phyloP scores from a whole-genome alignment of 2,797 vertebrate species.

The Psittacula echo region DNA sequence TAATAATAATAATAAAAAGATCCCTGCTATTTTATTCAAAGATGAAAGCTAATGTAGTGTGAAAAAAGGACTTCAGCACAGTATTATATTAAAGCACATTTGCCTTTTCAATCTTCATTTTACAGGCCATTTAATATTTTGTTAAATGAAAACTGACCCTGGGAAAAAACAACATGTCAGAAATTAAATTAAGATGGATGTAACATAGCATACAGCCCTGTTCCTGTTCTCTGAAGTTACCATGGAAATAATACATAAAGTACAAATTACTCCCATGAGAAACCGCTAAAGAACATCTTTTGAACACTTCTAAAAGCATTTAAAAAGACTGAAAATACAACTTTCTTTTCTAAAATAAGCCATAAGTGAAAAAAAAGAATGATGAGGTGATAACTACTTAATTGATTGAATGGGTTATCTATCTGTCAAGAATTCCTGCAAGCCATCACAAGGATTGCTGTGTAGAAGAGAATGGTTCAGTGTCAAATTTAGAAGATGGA shows the following conservation, averaged over 20 bases:
- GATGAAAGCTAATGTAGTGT: conserved; percentile 39
- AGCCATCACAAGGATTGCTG: not conserved
- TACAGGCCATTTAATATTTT: conserved; percentile 40
- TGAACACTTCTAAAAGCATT: conserved; percentile 39
- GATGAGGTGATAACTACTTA: not conserved
- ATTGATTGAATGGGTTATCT: not conserved
- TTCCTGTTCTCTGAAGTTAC: conserved; percentile 47
- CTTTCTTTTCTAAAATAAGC: not conserved
- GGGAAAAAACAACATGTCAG: not conserved
- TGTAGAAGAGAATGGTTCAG: not conserved
- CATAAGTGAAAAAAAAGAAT: conserved; percentile 26
- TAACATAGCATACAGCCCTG: not conserved
- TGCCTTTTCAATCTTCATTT: conserved; percentile 64
- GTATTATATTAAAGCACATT: conserved; percentile 5
- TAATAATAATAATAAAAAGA: conserved; percentile 27
- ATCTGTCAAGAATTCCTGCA: not conserved
- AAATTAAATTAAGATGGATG: conserved; percentile 60
- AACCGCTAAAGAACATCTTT: conserved; percentile 37
- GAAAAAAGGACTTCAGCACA: conserved; percentile 26
- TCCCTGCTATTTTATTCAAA: conserved; percentile 39
- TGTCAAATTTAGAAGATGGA: not conserved
- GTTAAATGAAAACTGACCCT: conserved; percentile 40
- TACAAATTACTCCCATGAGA: conserved; percentile 2
- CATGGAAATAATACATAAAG: conserved; percentile 60
- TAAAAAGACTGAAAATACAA: conserved; percentile 40